Conservation (phyloP, 1,140 invertebrate species). For the Drosophila mauritiana region DNA sequence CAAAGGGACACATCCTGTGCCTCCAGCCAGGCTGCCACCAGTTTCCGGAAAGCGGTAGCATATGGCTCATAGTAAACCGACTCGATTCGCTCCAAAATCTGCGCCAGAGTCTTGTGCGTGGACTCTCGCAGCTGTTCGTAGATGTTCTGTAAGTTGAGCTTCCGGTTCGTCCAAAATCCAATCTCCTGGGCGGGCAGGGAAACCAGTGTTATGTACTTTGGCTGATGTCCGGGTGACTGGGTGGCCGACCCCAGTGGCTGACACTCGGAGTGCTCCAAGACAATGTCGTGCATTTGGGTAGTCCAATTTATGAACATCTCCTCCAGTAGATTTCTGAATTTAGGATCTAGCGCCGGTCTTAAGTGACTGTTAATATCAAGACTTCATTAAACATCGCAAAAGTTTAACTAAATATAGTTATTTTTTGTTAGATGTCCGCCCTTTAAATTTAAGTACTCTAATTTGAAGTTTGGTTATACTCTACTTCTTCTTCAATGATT, state of each 20-base stretch:
- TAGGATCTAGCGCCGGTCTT: slow-evolving; percentile 86
- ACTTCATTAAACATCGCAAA: too few relatives aligned
- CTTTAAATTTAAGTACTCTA: neutral
- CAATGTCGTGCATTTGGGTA: slow-evolving; percentile 89
- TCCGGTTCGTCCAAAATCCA: slow-evolving; percentile 88
- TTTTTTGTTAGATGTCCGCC: too few relatives aligned
- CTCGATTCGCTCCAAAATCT: slow-evolving; percentile 89
- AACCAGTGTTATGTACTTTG: slow-evolving; percentile 84
- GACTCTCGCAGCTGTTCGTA: slow-evolving; percentile 92
- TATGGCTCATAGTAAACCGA: slow-evolving; percentile 91
- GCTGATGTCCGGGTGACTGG: neutral
- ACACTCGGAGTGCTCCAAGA: slow-evolving; percentile 68
- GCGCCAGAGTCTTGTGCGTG: slow-evolving; percentile 91
- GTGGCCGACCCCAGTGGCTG: slow-evolving; percentile 15
- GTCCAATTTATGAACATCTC: slow-evolving; percentile 92
- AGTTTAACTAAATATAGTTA: too few relatives aligned
- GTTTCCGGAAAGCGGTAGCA: slow-evolving; percentile 88
- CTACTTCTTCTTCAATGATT: neutral
- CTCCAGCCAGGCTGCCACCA: slow-evolving; percentile 88
- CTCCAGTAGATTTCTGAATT: slow-evolving; percentile 90
- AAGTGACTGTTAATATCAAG: slow-evolving; percentile 37
- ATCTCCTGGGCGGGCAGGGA: slow-evolving; percentile 89
- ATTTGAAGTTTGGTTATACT: neutral
- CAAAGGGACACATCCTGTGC: slow-evolving; percentile 89
- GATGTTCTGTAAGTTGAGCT: slow-evolving; percentile 92